phyloP scores from a whole-genome alignment of 53 echinoderm and acorn worm species.

The Apostichopus leukothele region DNA sequence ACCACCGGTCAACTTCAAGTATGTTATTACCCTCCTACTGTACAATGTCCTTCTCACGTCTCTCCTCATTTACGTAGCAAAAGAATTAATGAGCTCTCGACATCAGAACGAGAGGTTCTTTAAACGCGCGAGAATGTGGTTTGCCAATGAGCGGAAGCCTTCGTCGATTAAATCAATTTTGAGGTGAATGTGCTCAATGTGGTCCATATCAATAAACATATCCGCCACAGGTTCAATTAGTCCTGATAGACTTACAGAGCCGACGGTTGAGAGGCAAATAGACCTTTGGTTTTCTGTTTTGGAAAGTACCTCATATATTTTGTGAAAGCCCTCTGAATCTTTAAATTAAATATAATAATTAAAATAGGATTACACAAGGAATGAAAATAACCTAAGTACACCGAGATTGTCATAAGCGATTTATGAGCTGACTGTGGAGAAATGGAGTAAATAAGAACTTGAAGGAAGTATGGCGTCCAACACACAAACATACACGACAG shows the following conservation, averaged over 20 bases:
- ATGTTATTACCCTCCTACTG: too few relatives aligned
- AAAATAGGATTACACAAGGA: constrained; percentile 92
- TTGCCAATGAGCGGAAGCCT: too few relatives aligned
- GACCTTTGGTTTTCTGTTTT: neutral
- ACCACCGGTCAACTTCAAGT: too few relatives aligned
- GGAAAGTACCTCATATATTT: constrained; percentile 51
- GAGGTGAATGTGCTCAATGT: too few relatives aligned
- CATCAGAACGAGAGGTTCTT: too few relatives aligned
- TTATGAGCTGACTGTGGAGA: constrained; percentile 62
- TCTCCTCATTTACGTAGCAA: too few relatives aligned
- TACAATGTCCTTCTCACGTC: too few relatives aligned
- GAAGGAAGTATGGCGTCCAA: constrained; percentile 96
- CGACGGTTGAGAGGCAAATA: constrained; percentile 4
- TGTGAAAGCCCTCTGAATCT: constrained; percentile 81
- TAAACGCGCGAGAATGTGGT: too few relatives aligned
- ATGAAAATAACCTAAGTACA: constrained; percentile 91
- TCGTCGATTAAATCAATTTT: too few relatives aligned
- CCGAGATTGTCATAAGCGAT: constrained; percentile 68
- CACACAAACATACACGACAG: constrained; percentile 83
- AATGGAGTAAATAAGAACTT: constrained; percentile 81
- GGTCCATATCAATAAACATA: too few relatives aligned
- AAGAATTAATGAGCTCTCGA: too few relatives aligned
- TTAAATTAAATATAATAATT: constrained; percentile 83
- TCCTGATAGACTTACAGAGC: neutral
- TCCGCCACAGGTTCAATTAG: too few relatives aligned